A percentile compares a stretch with the other conserved stretches of the same genome.
These are phyloP conservation scores for Ctena decussata DNA, from an alignment of 2,888 invertebrate genomes.

Conservation along the genomic window DNA sequence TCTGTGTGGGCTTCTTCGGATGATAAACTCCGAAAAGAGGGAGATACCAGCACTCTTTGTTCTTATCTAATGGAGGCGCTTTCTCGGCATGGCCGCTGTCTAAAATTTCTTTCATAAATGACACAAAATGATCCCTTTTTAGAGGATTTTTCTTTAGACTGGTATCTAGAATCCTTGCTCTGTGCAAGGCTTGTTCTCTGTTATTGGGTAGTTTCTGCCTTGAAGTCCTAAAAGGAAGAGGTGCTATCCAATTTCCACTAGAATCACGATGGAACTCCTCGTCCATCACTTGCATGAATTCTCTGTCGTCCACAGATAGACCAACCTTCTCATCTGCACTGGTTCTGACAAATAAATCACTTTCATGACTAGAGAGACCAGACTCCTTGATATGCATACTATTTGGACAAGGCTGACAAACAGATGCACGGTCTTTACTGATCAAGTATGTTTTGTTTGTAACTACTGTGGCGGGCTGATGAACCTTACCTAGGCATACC, in stretches of 20 bases:
- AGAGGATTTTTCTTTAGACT: constrained; percentile 39
- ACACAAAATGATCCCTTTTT: constrained; percentile 54
- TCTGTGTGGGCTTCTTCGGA: constrained; percentile 25
- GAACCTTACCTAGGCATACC: constrained; percentile 28
- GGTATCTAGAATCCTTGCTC: constrained; percentile 44
- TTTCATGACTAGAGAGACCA: neutral
- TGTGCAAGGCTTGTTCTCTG: constrained; percentile 29
- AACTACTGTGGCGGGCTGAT: constrained; percentile 3
- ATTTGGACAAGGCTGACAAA: constrained; percentile 26
- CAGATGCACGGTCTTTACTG: constrained; percentile 4
- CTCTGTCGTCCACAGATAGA: constrained; percentile 51
- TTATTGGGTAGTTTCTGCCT: constrained; percentile 53
- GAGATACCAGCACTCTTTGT: constrained; percentile 34
- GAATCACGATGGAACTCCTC: constrained; percentile 27
- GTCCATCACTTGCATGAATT: constrained; percentile 49
- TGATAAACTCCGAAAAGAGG: constrained; percentile 34
- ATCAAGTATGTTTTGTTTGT: constrained; percentile 20
- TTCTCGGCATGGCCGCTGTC: constrained; percentile 57
- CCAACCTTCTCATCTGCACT: constrained; percentile 48
- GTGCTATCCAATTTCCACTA: constrained; percentile 54
- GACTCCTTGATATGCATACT: constrained; percentile 14
- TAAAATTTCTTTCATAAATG: constrained; percentile 59
- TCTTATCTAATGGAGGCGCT: constrained; percentile 45
- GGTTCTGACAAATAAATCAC: constrained; percentile 30
- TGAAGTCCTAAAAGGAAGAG: constrained; percentile 49